Percentiles rank a stretch among this genome's conserved stretches.
Conservation (phyloP, 2,888 invertebrate genomes). For the Himalopsyche japonica region DNA sequence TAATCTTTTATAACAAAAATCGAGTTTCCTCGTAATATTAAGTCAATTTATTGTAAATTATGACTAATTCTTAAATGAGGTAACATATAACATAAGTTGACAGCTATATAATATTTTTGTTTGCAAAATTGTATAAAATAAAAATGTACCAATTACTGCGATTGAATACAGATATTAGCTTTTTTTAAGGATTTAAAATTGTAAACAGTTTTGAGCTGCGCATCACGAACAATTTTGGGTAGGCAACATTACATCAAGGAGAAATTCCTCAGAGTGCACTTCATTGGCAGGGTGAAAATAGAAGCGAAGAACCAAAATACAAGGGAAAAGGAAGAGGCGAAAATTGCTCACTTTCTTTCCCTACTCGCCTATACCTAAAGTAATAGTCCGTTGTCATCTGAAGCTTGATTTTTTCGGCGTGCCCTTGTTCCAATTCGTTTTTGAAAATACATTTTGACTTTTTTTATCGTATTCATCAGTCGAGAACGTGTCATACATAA, state of each 20-base stretch:
- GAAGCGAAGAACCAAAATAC: conserved; percentile 2
- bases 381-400: not conserved
- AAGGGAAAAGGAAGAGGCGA: conserved; percentile 5
- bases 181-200: not conserved
- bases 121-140: too few species aligned
- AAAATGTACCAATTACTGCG: not conserved
- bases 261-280: conserved; percentile 27
- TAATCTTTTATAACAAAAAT: too few species aligned
- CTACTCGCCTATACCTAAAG: not conserved
- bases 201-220: not conserved
- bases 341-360: conserved; percentile 18
- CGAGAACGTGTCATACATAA: not conserved
- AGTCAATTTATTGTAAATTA: too few species aligned
- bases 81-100: too few species aligned
- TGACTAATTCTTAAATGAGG: too few species aligned
- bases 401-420: not conserved
- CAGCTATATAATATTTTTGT: too few species aligned
- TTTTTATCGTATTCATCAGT: not conserved
- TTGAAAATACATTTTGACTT: not conserved
- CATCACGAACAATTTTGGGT: not conserved
- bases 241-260: not conserved
- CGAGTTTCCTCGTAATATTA: too few species aligned
- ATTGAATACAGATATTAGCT: not conserved
- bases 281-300: conserved; percentile 27
- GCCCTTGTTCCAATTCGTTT: not conserved